These are phyloP conservation scores for Gymnopithys bicolor DNA, from an alignment of 2,797 vertebrate genomes.

Conservation along the genomic window DNA sequence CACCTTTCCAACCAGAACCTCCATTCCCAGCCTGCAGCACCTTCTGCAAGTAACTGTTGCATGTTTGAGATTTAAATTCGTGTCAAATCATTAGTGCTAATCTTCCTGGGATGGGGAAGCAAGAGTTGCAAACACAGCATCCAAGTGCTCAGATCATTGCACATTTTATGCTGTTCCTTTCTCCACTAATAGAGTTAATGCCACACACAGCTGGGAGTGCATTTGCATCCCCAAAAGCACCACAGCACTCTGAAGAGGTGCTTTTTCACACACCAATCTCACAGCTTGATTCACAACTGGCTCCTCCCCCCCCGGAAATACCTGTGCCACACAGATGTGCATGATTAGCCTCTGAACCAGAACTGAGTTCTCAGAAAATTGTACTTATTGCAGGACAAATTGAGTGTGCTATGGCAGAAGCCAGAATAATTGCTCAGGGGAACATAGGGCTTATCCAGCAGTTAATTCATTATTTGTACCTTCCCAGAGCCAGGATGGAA, in stretches of 20 bases:
- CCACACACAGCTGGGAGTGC: not conserved
- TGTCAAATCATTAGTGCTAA: not conserved
- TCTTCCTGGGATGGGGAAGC: not conserved
- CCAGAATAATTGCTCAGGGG: conserved; percentile 61
- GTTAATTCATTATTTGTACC: conserved; percentile 66
- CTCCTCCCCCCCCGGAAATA: not conserved
- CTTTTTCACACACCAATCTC: not conserved
- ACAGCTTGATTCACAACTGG: not conserved
- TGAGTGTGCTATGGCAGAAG: conserved; percentile 36
- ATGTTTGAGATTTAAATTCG: not conserved
- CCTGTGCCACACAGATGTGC: not conserved
- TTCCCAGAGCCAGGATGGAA: conserved; percentile 31
- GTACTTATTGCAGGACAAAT: conserved; percentile 52
- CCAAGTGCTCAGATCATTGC: not conserved
- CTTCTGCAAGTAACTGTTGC: not conserved
- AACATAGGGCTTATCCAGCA: conserved; percentile 31
- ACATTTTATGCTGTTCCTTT: not conserved
- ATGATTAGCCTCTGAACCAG: conserved; percentile 10
- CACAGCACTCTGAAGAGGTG: fast-evolving
- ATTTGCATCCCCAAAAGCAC: not conserved
- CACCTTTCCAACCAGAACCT: not conserved
- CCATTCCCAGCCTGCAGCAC: not conserved
- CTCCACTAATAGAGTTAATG: not conserved
- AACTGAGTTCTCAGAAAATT: conserved; percentile 49
- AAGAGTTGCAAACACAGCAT: fast-evolving